Evolutionary conservation across 2,797 vertebrate genomes (phyloP), one percentile per base, ranked within the genome.

Genomic region (Acipenser transmontanus): DNA sequence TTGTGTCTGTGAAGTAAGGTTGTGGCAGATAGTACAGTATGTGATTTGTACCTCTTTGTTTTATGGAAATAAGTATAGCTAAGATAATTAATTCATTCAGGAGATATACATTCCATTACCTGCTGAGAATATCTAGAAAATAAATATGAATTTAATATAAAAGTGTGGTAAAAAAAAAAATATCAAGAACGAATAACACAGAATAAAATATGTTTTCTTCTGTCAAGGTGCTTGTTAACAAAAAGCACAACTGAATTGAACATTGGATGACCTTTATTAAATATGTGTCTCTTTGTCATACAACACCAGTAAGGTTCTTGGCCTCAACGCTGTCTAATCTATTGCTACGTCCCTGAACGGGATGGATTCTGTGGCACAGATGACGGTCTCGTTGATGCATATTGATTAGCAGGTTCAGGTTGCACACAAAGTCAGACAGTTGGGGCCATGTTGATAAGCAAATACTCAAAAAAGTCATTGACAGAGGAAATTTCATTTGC

Each of bases 381-480:
- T 74, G 74, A 76, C 72, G 71, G 62, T 51, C 57, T 50, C 61
- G 59, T 62, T 66, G 73, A 75, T 71, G 63, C 13, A 57, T 73
- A 74, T 69, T 72, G 71, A 78, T 69, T 74, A 66, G 49, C 70
- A 72, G 70, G 64, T 69, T 76, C 56, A 67, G 70, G 66, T 72
- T 76, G 49, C 71, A 13, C 57, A 49, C 20, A 47, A 61, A 63
- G 65, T 69, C 54, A 66, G 66, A 60, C 8, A 47, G 67, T 61
- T 49, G 66, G 64, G 63, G 62, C 62, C 69, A 50, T 49, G 49
- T 49, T 68, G 63, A 59, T 70, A 66, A 71, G 65, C 59, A 64
- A 67, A 73, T 62, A 65, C 17, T 65, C 64, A 68, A 68, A 63
- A 61, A 61, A 61, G 50, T 67, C 48, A 69, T 65, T 71, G 60